phyloP scores from a whole-genome alignment of 2,113 vertebrate species.

The Ariopsis seemanni region DNA sequence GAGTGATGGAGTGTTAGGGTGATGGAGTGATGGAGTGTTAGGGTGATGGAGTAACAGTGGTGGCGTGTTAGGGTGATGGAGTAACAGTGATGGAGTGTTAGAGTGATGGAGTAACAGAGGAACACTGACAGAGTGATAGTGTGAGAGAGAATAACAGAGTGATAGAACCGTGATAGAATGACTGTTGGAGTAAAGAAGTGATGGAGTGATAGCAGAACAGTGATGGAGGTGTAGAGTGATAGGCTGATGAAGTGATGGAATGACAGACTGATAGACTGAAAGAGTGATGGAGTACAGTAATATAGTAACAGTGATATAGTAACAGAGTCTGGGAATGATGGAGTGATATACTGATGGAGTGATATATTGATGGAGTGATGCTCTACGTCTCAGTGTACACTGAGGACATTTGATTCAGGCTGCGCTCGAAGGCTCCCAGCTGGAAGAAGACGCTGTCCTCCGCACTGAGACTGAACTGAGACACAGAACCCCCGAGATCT shows the following conservation, averaged over 20 bases:
- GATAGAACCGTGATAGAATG: neutral
- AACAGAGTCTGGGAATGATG: neutral
- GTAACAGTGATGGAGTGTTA: neutral
- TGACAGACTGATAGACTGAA: neutral
- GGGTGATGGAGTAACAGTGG: neutral
- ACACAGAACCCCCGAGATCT: constrained; percentile 79
- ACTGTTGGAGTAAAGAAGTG: neutral
- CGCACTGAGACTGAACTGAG: constrained; percentile 76
- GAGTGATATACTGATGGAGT: neutral
- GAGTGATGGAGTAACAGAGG: neutral
- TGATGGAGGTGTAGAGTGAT: neutral
- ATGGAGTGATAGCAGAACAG: neutral
- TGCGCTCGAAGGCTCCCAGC: constrained; percentile 88
- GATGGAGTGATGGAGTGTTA: neutral
- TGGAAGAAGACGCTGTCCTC: constrained; percentile 92
- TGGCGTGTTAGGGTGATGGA: neutral
- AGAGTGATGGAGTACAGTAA: neutral
- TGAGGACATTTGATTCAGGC: constrained; percentile 90
- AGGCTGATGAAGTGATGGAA: neutral
- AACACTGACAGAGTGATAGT: neutral
- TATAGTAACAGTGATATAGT: neutral
- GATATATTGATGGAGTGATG: neutral
- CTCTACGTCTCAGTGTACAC: constrained; percentile 90
- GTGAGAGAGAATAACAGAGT: neutral
- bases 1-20: neutral